phyloP scores from a whole-genome alignment of 2,113 vertebrate genomes.

The Carassius gibelio region DNA sequence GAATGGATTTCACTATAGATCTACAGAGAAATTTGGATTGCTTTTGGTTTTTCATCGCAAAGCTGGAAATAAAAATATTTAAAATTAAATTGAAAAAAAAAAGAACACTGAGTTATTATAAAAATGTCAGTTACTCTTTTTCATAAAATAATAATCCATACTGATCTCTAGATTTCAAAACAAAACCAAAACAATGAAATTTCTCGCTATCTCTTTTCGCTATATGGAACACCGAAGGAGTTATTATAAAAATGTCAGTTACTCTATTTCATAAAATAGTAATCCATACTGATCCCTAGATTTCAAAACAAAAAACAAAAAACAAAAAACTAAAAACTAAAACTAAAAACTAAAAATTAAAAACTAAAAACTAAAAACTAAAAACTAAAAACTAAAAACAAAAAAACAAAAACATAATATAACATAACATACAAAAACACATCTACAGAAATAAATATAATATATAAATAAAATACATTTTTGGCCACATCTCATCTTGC shows the following conservation, averaged over 20 bases:
- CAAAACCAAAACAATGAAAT: not conserved
- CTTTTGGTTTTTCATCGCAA: not conserved
- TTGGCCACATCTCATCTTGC: not conserved
- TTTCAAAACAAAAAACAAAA: not conserved
- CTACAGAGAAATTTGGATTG: slow-evolving; percentile 2
- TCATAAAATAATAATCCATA: not conserved
- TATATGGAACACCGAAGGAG: not conserved
- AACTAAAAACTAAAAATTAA: too few species aligned
- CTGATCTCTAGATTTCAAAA: not conserved
- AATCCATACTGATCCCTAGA: not conserved
- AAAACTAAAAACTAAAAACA: not conserved
- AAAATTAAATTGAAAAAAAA: too few species aligned
- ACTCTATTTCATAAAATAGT: not conserved
- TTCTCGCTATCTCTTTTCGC: not conserved
- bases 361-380: too few species aligned
- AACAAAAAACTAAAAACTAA: slow-evolving; percentile 9
- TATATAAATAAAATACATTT: too few species aligned
- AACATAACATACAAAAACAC: not conserved
- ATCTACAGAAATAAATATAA: too few species aligned
- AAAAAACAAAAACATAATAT: not conserved
- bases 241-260: not conserved
- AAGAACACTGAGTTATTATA: not conserved
- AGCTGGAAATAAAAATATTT: not conserved
- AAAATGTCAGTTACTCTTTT: not conserved
- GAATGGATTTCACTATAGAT: not conserved